These are phyloP conservation scores for Peromyscus nudipes DNA, from an alignment of 2,797 vertebrate species.

Conservation along the genomic window DNA sequence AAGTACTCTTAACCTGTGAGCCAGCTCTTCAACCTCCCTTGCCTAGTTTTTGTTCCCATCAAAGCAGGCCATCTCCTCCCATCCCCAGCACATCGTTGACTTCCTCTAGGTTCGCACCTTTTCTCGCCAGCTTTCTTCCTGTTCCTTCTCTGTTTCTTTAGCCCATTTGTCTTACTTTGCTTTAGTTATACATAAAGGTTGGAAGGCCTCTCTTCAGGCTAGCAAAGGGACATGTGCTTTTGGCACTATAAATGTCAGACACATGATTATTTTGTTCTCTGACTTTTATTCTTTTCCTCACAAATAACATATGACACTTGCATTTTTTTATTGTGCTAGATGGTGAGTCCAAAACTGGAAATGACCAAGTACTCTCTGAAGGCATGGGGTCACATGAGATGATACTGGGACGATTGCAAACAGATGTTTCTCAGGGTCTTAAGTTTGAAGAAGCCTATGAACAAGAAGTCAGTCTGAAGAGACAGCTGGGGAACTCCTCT, in stretches of 20 bases:
- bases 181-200: neutral
- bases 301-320: slow-evolving; percentile 64
- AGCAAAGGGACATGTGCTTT: neutral
- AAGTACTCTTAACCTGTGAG: neutral
- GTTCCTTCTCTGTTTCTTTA: neutral
- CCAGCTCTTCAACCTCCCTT: neutral
- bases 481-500: slow-evolving; percentile 74
- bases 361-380: slow-evolving; percentile 75
- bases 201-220: slow-evolving; percentile 3
- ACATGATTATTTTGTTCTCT: neutral
- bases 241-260: neutral
- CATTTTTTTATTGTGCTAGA: slow-evolving; percentile 80
- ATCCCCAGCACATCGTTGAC: neutral
- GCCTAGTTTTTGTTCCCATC: neutral
- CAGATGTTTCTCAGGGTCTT: slow-evolving; percentile 83
- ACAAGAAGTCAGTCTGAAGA: slow-evolving; percentile 76
- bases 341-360: slow-evolving; percentile 79
- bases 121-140: neutral
- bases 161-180: slow-evolving; percentile 10
- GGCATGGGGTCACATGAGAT: slow-evolving; percentile 70
- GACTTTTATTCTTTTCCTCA: slow-evolving; percentile 37
- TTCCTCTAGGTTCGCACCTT: neutral
- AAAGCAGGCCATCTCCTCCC: neutral
- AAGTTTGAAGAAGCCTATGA: slow-evolving; percentile 78
- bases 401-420: slow-evolving; percentile 76